These are phyloP conservation scores for Oreochromis niloticus DNA, from an alignment of 2,113 vertebrate genomes.

Conservation along the genomic window DNA sequence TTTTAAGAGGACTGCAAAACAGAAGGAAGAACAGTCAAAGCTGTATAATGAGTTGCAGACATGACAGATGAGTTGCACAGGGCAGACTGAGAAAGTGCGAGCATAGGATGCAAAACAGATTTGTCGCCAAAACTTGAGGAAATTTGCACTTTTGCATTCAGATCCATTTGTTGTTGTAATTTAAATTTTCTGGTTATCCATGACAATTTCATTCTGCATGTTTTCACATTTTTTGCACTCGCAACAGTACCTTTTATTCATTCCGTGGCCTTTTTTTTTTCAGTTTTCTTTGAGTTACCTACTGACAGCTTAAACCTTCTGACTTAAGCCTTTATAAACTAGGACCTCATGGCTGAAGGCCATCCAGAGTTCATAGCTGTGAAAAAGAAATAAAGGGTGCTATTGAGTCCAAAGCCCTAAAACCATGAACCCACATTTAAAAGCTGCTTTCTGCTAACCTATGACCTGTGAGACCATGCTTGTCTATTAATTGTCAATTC, in stretches of 20 bases:
- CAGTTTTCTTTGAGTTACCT: not conserved
- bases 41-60: conserved; percentile 29
- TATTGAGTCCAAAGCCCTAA: conserved; percentile 61
- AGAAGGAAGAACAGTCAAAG: conserved; percentile 4
- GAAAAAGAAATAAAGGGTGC: conserved; percentile 58
- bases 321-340: conserved; percentile 38
- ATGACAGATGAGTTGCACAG: conserved; percentile 7
- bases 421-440: conserved; percentile 67
- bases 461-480: conserved; percentile 50
- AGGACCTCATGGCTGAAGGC: conserved; percentile 43
- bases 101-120: not conserved
- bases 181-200: not conserved
- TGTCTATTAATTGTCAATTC: conserved; percentile 73
- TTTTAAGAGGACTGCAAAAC: not conserved
- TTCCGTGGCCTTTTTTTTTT: not conserved
- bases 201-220: not conserved
- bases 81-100: not conserved
- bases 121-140: not conserved
- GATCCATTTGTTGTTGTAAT: not conserved
- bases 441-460: conserved; percentile 62
- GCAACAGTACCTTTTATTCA: not conserved
- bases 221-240: not conserved
- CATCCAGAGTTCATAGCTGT: conserved; percentile 63
- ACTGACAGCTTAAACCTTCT: conserved; percentile 8
- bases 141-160: not conserved